These are phyloP conservation scores for Tipula unca DNA, from an alignment of 2,888 invertebrate genomes.

Conservation along the genomic window DNA sequence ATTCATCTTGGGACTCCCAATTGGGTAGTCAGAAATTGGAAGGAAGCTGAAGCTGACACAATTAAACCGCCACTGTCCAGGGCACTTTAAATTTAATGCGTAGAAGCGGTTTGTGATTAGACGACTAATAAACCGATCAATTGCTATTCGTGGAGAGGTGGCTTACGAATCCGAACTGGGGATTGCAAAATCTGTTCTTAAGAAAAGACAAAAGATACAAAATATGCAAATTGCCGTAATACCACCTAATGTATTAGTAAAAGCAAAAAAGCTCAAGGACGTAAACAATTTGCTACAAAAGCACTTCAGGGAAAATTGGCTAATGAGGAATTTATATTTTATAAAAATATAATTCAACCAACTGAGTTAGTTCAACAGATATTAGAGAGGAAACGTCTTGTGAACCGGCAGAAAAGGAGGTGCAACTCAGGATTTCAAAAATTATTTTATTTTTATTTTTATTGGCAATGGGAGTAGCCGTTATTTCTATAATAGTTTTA, in stretches of 20 bases:
- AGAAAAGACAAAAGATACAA: not conserved
- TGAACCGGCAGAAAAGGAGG: no score
- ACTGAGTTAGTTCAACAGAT: no score
- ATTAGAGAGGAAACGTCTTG: no score
- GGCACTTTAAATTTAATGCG: not conserved
- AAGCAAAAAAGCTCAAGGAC: not conserved
- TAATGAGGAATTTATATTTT: not conserved
- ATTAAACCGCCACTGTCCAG: no score
- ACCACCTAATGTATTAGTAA: not conserved
- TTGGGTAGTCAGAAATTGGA: not conserved
- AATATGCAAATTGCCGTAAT: not conserved
- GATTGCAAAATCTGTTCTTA: not conserved
- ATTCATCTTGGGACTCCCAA: not conserved
- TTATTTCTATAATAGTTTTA: no score
- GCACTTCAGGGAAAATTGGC: not conserved
- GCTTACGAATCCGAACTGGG: no score
- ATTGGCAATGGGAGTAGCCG: no score
- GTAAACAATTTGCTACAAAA: not conserved
- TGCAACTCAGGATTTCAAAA: no score
- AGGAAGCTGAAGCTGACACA: not conserved
- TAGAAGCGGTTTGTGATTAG: not conserved
- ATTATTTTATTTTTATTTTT: no score
- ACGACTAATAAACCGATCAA: not conserved
- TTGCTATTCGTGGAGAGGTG: no score
- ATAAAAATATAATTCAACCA: not conserved